These are phyloP conservation scores for Helicoverpa assulta DNA, from an alignment of 2,888 invertebrate genomes.

Conservation along the genomic window DNA sequence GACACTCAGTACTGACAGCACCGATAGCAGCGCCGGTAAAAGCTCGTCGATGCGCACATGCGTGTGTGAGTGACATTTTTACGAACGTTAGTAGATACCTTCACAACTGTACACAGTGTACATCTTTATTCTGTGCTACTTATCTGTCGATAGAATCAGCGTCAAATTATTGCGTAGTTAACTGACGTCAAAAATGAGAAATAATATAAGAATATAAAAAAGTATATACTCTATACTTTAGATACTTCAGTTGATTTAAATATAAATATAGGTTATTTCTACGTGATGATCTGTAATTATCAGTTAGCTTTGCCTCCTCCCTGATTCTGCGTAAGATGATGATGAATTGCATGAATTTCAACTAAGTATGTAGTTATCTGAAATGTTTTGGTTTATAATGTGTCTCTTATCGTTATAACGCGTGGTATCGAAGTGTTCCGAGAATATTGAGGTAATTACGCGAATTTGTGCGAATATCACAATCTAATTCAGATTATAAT, in stretches of 20 bases:
- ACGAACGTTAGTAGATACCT: too few relatives aligned
- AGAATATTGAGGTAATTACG: not conserved
- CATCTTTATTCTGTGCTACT: conserved; percentile 1
- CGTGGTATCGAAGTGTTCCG: not conserved
- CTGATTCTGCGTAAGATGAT: not conserved
- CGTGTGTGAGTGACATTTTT: too few relatives aligned
- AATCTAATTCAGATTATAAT: not conserved
- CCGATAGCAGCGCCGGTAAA: too few relatives aligned
- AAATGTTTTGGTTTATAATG: not conserved
- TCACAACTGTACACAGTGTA: too few relatives aligned
- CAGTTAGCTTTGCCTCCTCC: not conserved
- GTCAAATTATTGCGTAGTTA: conserved; percentile 1
- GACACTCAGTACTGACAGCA: too few relatives aligned
- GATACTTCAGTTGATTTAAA: conserved; percentile 1
- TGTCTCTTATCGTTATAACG: not conserved
- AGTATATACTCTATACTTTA: conserved; percentile 1
- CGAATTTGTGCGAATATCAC: not conserved
- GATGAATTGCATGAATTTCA: conserved; percentile 2
- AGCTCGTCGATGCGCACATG: too few relatives aligned
- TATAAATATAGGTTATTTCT: not conserved
- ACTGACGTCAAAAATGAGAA: conserved; percentile 3
- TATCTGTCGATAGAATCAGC: conserved; percentile 19
- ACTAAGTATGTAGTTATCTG: not conserved
- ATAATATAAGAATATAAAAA: not conserved
- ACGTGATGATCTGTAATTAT: not conserved